Evolutionary conservation across 2,888 invertebrate species (phyloP).

Genomic region (Ophion slaviceki): DNA sequence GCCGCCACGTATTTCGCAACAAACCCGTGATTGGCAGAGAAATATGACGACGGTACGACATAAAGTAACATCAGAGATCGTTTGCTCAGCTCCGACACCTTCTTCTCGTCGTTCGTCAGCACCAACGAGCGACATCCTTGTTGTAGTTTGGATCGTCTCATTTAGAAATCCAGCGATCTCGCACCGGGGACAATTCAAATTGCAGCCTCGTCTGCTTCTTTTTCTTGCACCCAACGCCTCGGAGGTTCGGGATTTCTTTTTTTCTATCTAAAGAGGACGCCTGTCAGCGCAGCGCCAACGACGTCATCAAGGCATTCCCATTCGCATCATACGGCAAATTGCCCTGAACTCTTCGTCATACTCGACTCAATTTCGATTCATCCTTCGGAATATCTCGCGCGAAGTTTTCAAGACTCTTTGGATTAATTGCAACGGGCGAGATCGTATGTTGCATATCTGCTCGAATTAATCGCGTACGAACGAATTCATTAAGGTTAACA

Average conservation of each 20-base stretch:
- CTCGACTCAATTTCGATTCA: neutral
- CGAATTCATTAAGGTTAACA: slow-evolving; percentile 56
- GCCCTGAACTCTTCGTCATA: neutral
- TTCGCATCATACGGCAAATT: neutral
- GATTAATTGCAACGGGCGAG: slow-evolving; percentile 27
- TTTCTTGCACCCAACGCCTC: neutral
- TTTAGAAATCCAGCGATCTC: neutral
- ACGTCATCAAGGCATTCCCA: neutral
- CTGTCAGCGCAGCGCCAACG: neutral
- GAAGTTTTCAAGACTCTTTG: slow-evolving; percentile 7
- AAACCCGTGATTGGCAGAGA: slow-evolving; percentile 68
- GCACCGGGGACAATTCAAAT: slow-evolving; percentile 12
- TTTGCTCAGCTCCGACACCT: slow-evolving; percentile 31
- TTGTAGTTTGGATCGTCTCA: slow-evolving; percentile 3
- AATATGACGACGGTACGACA: slow-evolving; percentile 68
- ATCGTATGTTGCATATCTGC: slow-evolving; percentile 45
- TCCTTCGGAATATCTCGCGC: neutral
- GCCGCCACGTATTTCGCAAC: slow-evolving; percentile 26
- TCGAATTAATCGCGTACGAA: slow-evolving; percentile 52
- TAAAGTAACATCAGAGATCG: slow-evolving; percentile 66
- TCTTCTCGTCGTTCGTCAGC: slow-evolving; percentile 36
- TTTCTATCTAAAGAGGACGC: neutral
- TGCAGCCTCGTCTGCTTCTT: too few relatives aligned
- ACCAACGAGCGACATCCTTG: slow-evolving; percentile 18
- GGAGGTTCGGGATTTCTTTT: too few relatives aligned